Percentiles rank a stretch among this genome's conserved stretches.
Conservation (phyloP, 2,113 vertebrate species). For the Symphodus melops region DNA sequence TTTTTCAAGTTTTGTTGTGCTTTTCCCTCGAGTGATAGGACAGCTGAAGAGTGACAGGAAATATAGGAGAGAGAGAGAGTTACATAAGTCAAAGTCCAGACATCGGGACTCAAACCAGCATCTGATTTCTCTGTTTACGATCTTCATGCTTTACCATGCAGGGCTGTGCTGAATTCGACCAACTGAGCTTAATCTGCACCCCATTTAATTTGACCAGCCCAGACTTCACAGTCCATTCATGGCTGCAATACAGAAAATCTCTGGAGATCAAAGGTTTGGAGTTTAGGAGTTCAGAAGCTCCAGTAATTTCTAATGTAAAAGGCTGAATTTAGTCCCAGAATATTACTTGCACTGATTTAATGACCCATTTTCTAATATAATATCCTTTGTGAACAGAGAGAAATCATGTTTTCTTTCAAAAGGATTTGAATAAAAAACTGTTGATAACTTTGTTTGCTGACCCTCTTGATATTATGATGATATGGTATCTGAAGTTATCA, state of each 20-base stretch:
- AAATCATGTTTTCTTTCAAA: not conserved
- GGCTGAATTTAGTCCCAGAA: not conserved
- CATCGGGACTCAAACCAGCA: too few species aligned
- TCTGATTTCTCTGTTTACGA: too few species aligned
- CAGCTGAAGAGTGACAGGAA: too few species aligned
- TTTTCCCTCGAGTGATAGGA: not conserved
- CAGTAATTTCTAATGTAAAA: not conserved
- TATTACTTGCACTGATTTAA: not conserved
- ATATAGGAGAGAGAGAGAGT: too few species aligned
- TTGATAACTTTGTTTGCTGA: not conserved
- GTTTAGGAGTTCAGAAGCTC: not conserved
- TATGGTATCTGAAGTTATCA: not conserved
- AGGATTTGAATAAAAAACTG: not conserved
- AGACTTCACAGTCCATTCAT: slow-evolving; percentile 1
- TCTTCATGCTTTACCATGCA: too few species aligned
- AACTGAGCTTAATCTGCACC: too few species aligned
- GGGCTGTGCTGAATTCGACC: too few species aligned
- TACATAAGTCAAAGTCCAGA: too few species aligned
- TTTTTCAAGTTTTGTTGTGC: slow-evolving; percentile 5
- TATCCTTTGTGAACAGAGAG: not conserved
- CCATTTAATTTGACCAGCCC: not conserved
- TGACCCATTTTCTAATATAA: not conserved
- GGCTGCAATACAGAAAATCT: not conserved
- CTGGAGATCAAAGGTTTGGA: not conserved
- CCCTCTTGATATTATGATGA: not conserved